Evolutionary conservation across 2,888 invertebrate species (phyloP).

Genomic region (Nasonovia ribisnigri): DNA sequence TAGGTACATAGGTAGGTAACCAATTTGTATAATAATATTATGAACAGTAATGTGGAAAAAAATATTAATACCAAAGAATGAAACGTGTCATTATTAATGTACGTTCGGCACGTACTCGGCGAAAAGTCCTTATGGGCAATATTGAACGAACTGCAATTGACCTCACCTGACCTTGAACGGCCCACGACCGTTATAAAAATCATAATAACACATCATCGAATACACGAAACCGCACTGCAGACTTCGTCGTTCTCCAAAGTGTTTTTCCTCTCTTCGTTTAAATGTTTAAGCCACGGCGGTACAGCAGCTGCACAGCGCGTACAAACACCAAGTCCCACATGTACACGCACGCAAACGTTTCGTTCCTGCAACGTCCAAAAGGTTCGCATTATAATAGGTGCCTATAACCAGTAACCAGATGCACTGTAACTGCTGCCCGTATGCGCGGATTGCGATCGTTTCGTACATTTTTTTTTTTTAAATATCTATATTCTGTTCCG

Average conservation of each 20-base stretch:
- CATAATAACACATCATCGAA: background rate
- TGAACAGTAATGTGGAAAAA: background rate
- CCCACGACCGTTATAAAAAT: background rate
- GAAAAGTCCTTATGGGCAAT: background rate
- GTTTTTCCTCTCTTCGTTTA: background rate
- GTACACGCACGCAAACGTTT: background rate
- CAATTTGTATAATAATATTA: background rate
- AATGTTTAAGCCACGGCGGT: background rate
- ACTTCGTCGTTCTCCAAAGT: background rate
- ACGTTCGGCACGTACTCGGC: background rate
- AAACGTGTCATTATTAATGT: background rate
- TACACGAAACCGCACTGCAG: background rate
- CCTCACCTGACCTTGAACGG: background rate
- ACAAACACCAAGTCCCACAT: too few relatives aligned
- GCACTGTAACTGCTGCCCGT: background rate
- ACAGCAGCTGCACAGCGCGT: background rate
- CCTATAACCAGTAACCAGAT: background rate
- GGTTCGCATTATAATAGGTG: background rate
- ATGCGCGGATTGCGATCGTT: background rate
- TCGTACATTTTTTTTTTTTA: background rate
- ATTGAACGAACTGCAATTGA: background rate
- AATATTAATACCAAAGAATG: background rate
- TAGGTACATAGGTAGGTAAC: background rate
- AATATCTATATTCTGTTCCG: background rate
- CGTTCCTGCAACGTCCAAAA: background rate